Evolutionary conservation across 2,888 invertebrate species (phyloP), one percentile per base, ranked within the genome.

Genomic region (Seira ritae): DNA sequence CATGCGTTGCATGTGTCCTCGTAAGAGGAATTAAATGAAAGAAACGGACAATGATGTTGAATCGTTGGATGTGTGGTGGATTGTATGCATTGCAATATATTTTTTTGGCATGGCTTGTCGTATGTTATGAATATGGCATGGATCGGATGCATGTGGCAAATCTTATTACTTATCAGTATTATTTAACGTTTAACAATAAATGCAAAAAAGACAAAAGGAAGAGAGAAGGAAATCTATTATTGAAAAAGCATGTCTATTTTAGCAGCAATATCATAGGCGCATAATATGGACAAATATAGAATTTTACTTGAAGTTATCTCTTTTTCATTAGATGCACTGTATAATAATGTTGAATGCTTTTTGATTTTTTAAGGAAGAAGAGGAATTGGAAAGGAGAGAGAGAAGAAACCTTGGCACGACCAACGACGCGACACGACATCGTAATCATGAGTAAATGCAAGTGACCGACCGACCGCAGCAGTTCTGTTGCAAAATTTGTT

Each of bases 291-390:
- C 62, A 62, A 62, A 62, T 62, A 62, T 62, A 62, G 62, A 62
- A 62, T 62, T 62, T 62, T 62, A 20, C 22, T 50, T 62, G 6
- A 20, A 62, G 62, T n/a, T 62, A n/a, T n/a, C n/a, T n/a, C n/a
- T 62, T 22, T 55, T 55, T 62, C 3, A 62, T 62, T 20, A 62
- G 62, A 62, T 62, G 62, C 62, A 42, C 42, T 37, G n/a, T n/a
- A n/a, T n/a, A n/a, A 31, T 31, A n/a, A 46, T 46, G 46, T 37
- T 69, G 69, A 69, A 69, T 66, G 20, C 50, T 67, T 60, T 74
- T 82, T 69, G 60, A 62, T 83, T 84, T 78, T 84, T 84, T 75
- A 74, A 84, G 84, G 84, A 84, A 84, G 84, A 80, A 84, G 84
- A 31, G 31, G 31, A 84, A 84, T 84, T 84, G 84, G 84, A 84